Base-by-base conservation (phyloP, 2,888 invertebrate species). In the Serrognathus titanus region DNA sequence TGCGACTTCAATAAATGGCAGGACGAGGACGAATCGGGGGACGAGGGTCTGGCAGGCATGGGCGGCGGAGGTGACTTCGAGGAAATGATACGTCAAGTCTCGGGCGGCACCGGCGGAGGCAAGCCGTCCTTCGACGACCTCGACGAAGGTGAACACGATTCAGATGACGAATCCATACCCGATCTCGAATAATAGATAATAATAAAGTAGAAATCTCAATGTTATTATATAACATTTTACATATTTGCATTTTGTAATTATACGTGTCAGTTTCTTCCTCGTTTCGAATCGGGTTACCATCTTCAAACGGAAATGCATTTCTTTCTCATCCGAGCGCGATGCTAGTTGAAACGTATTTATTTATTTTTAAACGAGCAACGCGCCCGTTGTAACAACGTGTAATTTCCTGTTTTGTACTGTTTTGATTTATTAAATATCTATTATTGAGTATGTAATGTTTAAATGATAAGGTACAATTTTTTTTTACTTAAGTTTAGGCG, bases 1-100 rank as follows among this genome's bases (percentile, higher is more conserved):
- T 90, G 96, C 69, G 97, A 98, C 76, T 99, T 98, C 77, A 92
- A 94, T 75, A 96, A 96, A 80, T 98, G 97, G 97, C 88, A 87
- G 79, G 97, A 97, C 80, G 97, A 98, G 79, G 94, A 94, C 71
- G 97, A 97, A 60, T 93, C 91, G 53, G 93, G 89, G 8, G 90
- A 90, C 66, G 94, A 93, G 66, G 84, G 73, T n/a, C 75, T 75
- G n/a, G 76, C 75, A 9, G 74, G 75, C 73, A 80, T 76, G 53
- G 75, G 73, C 53, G 69, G 69, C 47, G 80, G 72, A 57, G 77
- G 79, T 51, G 85, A 87, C 71, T 79, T 87, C 59, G 85, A 85
- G 73, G 86, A 88, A 79, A 86, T 90, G 86, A 85, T 90, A 80
- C 81, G 84, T 65, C 83, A 86, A 64, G 88, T 90, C 87, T 87